Conservation (phyloP, 2,113 vertebrate species). For the Nothobranchius furzeri region DNA sequence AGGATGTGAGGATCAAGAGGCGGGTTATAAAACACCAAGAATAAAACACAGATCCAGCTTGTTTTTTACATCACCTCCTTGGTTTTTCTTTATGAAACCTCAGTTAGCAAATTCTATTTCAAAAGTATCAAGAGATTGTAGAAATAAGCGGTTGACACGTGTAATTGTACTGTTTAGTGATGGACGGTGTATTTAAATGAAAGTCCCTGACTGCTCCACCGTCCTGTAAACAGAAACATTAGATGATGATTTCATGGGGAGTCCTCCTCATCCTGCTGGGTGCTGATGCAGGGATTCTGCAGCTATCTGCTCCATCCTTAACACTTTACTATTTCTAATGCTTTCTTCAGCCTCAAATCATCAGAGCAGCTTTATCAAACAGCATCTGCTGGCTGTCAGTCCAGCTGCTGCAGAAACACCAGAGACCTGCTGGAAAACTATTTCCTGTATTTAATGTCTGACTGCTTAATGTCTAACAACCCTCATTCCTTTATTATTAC, state of each 20-base stretch:
- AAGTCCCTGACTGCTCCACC: too few species aligned
- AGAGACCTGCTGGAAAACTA: constrained; percentile 19
- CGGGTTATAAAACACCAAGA: constrained; percentile 7
- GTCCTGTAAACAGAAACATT: too few species aligned
- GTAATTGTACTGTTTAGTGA: too few species aligned
- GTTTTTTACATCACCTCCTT: neutral
- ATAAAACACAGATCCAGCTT: too few species aligned
- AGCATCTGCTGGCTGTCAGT: constrained; percentile 37
- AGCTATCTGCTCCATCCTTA: constrained; percentile 40
- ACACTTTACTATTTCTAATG: neutral
- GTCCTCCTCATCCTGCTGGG: too few species aligned
- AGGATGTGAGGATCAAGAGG: constrained; percentile 30
- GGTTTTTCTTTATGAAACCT: neutral
- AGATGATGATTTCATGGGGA: too few species aligned
- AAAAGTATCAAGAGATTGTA: too few species aligned
- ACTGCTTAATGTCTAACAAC: neutral
- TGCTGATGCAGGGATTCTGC: neutral
- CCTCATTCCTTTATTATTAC: constrained; percentile 1
- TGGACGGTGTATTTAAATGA: too few species aligned
- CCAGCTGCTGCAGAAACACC: constrained; percentile 10
- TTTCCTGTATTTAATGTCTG: constrained; percentile 15
- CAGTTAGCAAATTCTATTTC: too few species aligned
- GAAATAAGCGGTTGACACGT: too few species aligned
- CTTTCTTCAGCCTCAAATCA: constrained; percentile 18
- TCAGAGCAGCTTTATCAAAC: constrained; percentile 36